A percentile compares a stretch with the other conserved stretches of the same genome.
phyloP scores from a whole-genome alignment of 2,113 vertebrate genomes.

The Mormyrus lacerda region DNA sequence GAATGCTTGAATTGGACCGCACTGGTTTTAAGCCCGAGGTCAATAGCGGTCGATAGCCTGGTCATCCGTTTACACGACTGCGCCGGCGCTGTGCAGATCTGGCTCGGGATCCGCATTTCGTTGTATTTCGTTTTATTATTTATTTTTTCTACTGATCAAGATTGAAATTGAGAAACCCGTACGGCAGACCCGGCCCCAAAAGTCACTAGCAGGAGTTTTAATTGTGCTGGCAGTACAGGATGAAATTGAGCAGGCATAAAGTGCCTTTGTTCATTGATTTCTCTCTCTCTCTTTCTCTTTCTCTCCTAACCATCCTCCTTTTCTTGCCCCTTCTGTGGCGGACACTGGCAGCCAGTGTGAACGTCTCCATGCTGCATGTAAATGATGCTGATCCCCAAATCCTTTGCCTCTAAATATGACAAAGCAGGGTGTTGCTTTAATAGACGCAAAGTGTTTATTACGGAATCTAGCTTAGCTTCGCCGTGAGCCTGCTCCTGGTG shows the following conservation, averaged over 20 bases:
- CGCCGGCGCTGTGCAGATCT: not conserved
- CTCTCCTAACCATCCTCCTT: not conserved
- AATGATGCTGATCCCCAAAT: not conserved
- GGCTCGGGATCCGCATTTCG: not conserved
- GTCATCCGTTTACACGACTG: slow-evolving; percentile 7
- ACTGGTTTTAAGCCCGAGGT: slow-evolving; percentile 4
- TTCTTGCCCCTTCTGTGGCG: not conserved
- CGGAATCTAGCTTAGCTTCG: not conserved
- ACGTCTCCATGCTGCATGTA: not conserved
- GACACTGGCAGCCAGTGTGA: not conserved
- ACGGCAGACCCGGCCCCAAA: not conserved
- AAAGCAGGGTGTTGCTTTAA: not conserved
- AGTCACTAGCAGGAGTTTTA: slow-evolving; percentile 16
- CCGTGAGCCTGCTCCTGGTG: not conserved
- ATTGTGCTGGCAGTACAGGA: slow-evolving; percentile 22
- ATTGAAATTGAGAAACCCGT: slow-evolving; percentile 18
- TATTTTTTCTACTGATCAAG: not conserved
- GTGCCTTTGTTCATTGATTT: slow-evolving; percentile 25
- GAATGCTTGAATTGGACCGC: not conserved
- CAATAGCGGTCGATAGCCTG: slow-evolving; percentile 13
- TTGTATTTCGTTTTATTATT: not conserved
- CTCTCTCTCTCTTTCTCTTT: slow-evolving; percentile 3
- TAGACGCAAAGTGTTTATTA: not conserved
- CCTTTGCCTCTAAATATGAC: not conserved
- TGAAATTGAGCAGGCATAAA: slow-evolving; percentile 21